A percentile compares a stretch with the other conserved stretches of the same genome.
These are phyloP conservation scores for Syngnathus acus DNA, from an alignment of 2,797 vertebrate species.

Conservation along the genomic window DNA sequence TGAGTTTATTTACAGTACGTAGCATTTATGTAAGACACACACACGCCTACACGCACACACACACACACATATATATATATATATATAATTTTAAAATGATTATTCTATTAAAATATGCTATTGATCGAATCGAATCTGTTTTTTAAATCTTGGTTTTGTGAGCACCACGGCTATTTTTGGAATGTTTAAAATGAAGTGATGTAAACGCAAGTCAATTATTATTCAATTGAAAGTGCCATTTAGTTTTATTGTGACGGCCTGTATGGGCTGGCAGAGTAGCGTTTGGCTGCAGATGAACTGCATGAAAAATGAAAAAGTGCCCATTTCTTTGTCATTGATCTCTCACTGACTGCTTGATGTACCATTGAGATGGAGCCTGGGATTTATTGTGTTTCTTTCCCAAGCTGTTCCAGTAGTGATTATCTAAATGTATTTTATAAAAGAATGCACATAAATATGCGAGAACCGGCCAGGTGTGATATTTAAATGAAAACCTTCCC, in stretches of 20 bases:
- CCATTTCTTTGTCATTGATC: constrained; percentile 46
- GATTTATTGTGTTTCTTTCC: not conserved
- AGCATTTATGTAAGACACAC: no score
- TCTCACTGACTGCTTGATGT: constrained; percentile 29
- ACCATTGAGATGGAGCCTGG: not conserved
- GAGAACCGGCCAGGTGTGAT: not conserved
- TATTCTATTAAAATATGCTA: no score
- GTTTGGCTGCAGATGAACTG: constrained; percentile 35
- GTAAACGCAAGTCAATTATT: constrained; percentile 28
- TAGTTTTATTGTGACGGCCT: constrained; percentile 23
- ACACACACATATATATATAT: no score
- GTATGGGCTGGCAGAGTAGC: constrained; percentile 30
- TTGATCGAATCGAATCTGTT: no score
- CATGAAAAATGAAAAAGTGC: constrained; percentile 25
- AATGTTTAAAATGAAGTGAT: not conserved
- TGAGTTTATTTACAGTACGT: no score
- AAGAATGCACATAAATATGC: not conserved
- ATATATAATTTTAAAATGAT: no score
- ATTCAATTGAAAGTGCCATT: constrained; percentile 36
- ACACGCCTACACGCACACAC: no score
- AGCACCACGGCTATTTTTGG: not conserved
- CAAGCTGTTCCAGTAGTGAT: constrained; percentile 22
- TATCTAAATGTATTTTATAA: constrained; percentile 19
- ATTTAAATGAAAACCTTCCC: not conserved
- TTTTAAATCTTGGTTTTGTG: not conserved